Conservation (phyloP, 2,797 vertebrate genomes). For the Taeniopygia guttata region DNA sequence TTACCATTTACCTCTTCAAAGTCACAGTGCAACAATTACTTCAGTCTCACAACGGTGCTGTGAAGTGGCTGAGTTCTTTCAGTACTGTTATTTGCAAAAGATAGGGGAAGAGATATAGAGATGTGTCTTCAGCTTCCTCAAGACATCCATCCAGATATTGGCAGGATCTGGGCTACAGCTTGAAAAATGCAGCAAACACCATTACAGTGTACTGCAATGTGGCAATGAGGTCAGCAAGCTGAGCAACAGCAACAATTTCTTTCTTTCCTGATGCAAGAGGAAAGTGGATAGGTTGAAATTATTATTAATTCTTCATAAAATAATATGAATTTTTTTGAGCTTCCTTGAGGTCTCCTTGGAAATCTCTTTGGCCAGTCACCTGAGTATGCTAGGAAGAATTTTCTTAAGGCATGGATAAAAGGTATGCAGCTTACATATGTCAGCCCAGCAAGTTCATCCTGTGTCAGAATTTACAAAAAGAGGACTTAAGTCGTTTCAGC, state of each 20-base stretch:
- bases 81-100: background rate
- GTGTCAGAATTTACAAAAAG: background rate
- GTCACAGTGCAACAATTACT: background rate
- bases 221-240: background rate
- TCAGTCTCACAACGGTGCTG: background rate
- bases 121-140: background rate
- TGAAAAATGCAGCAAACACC: background rate
- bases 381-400: background rate
- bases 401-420: background rate
- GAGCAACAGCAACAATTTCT: background rate
- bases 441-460: background rate
- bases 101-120: background rate
- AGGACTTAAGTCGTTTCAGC: background rate
- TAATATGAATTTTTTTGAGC: background rate
- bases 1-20: constrained; percentile 9
- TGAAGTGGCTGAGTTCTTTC: background rate
- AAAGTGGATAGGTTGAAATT: background rate
- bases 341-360: background rate
- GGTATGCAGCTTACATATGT: background rate
- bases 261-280: background rate
- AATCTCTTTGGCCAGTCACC: background rate
- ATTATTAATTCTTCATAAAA: background rate
- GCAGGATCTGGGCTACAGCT: background rate
- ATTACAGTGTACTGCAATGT: rapidly evolving
- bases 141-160: background rate